Percentiles rank a stretch among this genome's conserved stretches.
These are phyloP conservation scores for Rallus crepitans DNA, from an alignment of 2,797 vertebrate genomes.

Conservation along the genomic window DNA sequence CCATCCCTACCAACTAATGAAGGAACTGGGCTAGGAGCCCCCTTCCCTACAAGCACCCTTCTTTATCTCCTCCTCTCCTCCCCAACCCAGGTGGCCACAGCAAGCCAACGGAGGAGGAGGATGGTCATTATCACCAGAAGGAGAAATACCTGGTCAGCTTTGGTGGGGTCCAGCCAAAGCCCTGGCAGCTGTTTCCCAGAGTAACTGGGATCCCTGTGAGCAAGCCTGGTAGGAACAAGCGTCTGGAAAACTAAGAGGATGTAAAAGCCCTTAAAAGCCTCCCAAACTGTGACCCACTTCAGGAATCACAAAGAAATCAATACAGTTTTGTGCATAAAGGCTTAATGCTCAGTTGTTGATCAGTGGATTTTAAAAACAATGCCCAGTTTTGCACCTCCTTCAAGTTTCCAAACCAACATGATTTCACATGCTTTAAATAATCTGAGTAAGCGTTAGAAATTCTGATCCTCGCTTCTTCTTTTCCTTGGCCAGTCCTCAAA, in stretches of 20 bases:
- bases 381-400: background rate
- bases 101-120: fast-evolving
- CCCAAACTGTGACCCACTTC: slow-evolving; percentile 8
- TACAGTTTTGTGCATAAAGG: fast-evolving
- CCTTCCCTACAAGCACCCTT: too few species aligned
- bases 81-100: background rate
- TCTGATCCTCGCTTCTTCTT: background rate
- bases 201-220: background rate
- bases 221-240: background rate
- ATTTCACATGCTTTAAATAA: background rate
- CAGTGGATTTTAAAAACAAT: background rate
- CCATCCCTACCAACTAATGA: fast-evolving
- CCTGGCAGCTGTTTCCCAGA: background rate
- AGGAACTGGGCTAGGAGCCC: fast-evolving
- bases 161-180: background rate
- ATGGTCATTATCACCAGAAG: background rate
- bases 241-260: background rate
- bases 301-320: background rate
- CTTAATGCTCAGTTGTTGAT: background rate
- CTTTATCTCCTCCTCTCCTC: background rate
- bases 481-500: fast-evolving
- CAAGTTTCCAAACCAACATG: fast-evolving
- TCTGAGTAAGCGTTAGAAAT: background rate
- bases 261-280: slow-evolving; percentile 43
- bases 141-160: fast-evolving